phyloP scores from a whole-genome alignment of 2,113 vertebrate species.

The Leiothrix lutea region DNA sequence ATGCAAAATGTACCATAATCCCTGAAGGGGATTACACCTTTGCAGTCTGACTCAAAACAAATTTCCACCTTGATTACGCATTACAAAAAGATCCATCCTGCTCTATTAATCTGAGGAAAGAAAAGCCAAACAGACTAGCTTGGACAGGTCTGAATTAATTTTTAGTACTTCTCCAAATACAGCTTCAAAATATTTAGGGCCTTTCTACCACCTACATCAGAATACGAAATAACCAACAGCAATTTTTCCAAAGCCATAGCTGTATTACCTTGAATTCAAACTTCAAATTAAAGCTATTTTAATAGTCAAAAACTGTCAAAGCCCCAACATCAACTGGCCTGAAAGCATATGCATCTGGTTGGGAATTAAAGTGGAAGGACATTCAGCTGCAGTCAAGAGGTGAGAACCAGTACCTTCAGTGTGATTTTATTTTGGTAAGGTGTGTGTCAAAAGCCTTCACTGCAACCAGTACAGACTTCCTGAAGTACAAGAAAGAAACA shows the following conservation, averaged over 20 bases:
- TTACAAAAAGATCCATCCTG: not conserved
- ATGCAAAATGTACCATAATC: not conserved
- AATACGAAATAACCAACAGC: not conserved
- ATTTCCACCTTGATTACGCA: not conserved
- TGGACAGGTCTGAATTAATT: not conserved
- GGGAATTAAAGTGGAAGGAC: not conserved
- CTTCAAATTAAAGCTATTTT: not conserved
- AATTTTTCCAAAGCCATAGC: not conserved
- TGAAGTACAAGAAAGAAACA: not conserved
- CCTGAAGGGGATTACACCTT: not conserved
- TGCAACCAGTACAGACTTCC: not conserved
- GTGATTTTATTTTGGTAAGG: not conserved
- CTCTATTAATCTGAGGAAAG: not conserved
- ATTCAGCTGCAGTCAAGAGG: not conserved
- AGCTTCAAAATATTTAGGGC: not conserved
- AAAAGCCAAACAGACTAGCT: not conserved
- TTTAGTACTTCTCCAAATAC: not conserved
- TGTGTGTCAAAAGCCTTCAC: not conserved
- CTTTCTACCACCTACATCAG: not conserved
- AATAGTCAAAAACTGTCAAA: not conserved
- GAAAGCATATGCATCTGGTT: not conserved
- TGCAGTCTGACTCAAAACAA: not conserved
- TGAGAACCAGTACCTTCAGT: not conserved
- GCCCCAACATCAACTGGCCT: not conserved
- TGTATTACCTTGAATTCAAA: not conserved